Percentiles rank a stretch among this genome's conserved stretches.
Evolutionary conservation across 2,888 invertebrate genomes (phyloP).

Genomic region (Cerceris rybyensis): DNA sequence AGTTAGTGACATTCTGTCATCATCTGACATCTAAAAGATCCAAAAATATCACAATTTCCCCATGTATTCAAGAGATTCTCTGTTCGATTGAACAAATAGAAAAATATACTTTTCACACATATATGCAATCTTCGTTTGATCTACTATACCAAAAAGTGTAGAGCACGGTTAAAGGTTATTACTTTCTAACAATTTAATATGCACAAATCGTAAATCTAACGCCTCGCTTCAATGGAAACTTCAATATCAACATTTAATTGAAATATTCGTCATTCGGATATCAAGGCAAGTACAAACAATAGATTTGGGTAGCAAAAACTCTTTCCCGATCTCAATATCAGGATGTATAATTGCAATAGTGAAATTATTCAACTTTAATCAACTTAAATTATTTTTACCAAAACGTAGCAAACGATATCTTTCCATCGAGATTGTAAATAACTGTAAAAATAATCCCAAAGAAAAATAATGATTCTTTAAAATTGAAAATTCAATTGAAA

Average conservation of each 20-base stretch:
- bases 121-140: not conserved
- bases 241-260: not conserved
- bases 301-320: not conserved
- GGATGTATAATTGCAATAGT: no score
- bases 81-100: not conserved
- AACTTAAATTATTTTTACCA: no score
- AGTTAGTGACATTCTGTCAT: constrained; percentile 98
- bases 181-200: no score
- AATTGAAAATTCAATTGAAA: no score
- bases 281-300: not conserved
- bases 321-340: no score
- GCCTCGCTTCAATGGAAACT: no score
- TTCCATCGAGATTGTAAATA: no score
- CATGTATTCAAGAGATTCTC: not conserved
- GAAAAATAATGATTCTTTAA: no score
- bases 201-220: no score
- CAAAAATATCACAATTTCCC: not conserved
- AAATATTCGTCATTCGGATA: not conserved
- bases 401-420: no score
- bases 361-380: no score
- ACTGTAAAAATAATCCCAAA: no score
- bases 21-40: constrained; percentile 93
- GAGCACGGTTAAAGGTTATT: not conserved
- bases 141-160: not conserved
- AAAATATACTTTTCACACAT: not conserved